Evolutionary conservation across 53 echinoderm and acorn worm genomes (phyloP), one percentile per base, ranked within the genome.

Genomic region (Zoroaster sp.): DNA sequence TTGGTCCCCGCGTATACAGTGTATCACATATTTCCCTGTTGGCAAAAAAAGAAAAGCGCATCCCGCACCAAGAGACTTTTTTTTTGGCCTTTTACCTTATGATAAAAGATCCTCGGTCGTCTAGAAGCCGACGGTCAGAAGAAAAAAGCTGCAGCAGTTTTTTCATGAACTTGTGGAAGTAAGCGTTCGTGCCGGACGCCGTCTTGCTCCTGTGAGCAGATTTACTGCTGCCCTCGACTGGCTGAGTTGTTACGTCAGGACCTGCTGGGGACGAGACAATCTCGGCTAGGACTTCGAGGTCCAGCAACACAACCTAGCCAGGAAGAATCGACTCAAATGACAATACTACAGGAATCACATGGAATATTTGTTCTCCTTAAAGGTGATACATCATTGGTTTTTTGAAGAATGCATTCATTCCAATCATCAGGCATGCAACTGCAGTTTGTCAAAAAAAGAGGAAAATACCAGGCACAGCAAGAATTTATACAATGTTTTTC

Each of bases 101-200:
- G 52, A 97, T 97, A 75, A 94, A 97, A 8, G 94, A 95, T 11
- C 98, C 98, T 43, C 95, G 89, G 37, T 92, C 94, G 15, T 97
- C 95, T 14, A 97, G 79, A 14, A 97, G 80, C 65, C 94, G 94
- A 12, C 74, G 83, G 40, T 97, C 83, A 1, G 72, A 88, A 15
- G 94, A 74, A 79, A 97, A 97, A 21, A 95, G 89, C 39, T 94
- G 66, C 74, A 97, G 88, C 39, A 97, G 77, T 21, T 93, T 94
- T 40, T 87, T 81, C 98, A 97, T 97, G 87, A 94, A 97, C 74
- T 91, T 92, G 3, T 81, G 93, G 89, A 95, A 97, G 80, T 95
- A 97, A 25, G 93, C 83, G 69, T 97, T 97, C 69, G 90, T 97
- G 45, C 93, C 94, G 4, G 94, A 77, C 31, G 88, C 89, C 23